Evolutionary conservation across 2,113 vertebrate species (phyloP).

Genomic region (Pelobates fuscus): DNA sequence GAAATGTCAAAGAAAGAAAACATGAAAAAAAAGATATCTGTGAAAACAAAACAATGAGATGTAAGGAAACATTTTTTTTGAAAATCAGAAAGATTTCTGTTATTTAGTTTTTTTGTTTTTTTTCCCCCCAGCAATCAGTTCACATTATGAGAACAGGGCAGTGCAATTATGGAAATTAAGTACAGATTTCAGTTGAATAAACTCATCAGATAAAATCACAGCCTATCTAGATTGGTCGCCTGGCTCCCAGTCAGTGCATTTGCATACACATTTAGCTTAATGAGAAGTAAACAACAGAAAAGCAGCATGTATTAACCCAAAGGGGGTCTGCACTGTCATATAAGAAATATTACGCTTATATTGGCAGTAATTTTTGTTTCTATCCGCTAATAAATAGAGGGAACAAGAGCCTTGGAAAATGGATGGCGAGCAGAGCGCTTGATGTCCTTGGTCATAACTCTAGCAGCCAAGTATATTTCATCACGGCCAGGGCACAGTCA

Average conservation of each 20-base stretch:
- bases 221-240: constrained; percentile 72
- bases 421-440: constrained; percentile 57
- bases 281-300: constrained; percentile 74
- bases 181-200: constrained; percentile 76
- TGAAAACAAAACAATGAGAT: constrained; percentile 57
- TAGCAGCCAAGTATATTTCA: constrained; percentile 56
- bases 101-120: constrained; percentile 63
- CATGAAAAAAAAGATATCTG: constrained; percentile 56
- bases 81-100: constrained; percentile 64
- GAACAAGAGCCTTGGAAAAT: constrained; percentile 56
- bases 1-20: no score
- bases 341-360: constrained; percentile 64
- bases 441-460: constrained; percentile 56
- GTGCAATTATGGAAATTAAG: constrained; percentile 78
- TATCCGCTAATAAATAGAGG: constrained; percentile 51
- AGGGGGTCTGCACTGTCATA: constrained; percentile 65
- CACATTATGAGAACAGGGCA: constrained; percentile 74
- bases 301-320: constrained; percentile 68
- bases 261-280: constrained; percentile 78
- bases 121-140: constrained; percentile 68
- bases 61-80: constrained; percentile 64
- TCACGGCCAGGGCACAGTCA: constrained; percentile 56
- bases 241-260: constrained; percentile 74
- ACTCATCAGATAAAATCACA: constrained; percentile 76
- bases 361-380: constrained; percentile 19